Evolutionary conservation across 2,888 invertebrate genomes (phyloP), one percentile per base, ranked within the genome.

Genomic region (Callosobruchus maculatus): DNA sequence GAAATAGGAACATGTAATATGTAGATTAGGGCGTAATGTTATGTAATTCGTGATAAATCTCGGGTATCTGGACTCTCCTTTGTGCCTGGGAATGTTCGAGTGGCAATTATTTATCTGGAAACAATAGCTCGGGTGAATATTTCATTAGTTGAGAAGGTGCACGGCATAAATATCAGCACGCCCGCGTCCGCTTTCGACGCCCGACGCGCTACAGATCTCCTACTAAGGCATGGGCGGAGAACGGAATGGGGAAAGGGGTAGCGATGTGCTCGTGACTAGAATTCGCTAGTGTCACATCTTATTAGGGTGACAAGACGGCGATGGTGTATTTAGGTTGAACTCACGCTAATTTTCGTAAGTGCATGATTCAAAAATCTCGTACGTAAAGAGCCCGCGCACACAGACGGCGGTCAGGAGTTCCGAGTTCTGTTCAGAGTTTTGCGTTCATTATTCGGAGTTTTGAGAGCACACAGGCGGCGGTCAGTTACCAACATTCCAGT

Each of bases 51-150:
- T 79, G 79, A 81, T 81, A 81, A 81, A 81, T 81, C 81, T 80
- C 77, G 76, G 77, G 79, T 79, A 81, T 81, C 80, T 78, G 79
- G 79, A 76, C 78, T 76, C 78, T 80, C 81, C 81, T 81, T 81
- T 81, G 81, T 81, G 78, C 77, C 76, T 77, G 74, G 81, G 82
- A 82, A 82, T 82, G 82, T 81, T 82, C 79, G 80, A 80, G 79
- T 78, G 80, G 81, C 82, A 80, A 82, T 82, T 80, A 82, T 82
- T 82, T 82, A 82, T 79, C 80, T 78, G 81, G 77, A 79, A 82
- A 82, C 82, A 82, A 82, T 82, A 77, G 79, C 77, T 21, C 68
- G 78, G 77, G 80, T 81, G 81, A 82, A 82, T 82, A 82, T 82
- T 82, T 82, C 82, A 81, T 82, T 82, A 81, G 80, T 78, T 77